Conservation (phyloP, 2,797 vertebrate genomes). For the Cyprinella venusta region DNA sequence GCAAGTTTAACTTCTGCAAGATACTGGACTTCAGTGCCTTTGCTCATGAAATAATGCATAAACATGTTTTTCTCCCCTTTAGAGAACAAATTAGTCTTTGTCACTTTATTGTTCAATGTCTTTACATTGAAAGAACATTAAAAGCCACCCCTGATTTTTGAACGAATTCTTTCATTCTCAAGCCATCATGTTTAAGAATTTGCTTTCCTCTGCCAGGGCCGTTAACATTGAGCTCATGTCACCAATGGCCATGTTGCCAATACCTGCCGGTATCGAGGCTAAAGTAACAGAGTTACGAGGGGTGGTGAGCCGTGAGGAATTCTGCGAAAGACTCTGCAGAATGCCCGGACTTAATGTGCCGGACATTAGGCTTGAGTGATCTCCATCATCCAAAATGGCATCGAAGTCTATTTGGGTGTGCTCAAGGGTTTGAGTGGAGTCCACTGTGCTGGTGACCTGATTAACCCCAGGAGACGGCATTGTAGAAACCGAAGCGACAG, state of each 20-base stretch:
- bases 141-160: background rate
- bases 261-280: conserved; percentile 88
- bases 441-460: conserved; percentile 95
- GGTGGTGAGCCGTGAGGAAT: conserved; percentile 95
- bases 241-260: conserved; percentile 99
- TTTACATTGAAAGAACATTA: conserved; percentile 23
- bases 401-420: conserved; percentile 95
- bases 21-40: conserved; percentile 76
- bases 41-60: conserved; percentile 50
- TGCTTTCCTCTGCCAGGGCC: conserved; percentile 95
- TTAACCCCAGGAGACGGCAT: conserved; percentile 90
- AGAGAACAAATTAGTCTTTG: conserved; percentile 33
- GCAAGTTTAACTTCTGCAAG: conserved; percentile 59
- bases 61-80: conserved; percentile 42
- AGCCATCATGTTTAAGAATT: conserved; percentile 96
- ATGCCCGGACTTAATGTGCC: conserved; percentile 94
- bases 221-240: conserved; percentile 99
- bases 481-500: conserved; percentile 72
- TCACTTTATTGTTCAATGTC: conserved; percentile 2
- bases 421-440: conserved; percentile 88
- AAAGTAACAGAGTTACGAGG: conserved; percentile 94
- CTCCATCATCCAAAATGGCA: conserved; percentile 94
- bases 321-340: conserved; percentile 95
- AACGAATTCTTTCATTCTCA: conserved; percentile 69
- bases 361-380: conserved; percentile 96